Conservation (phyloP, 2,888 invertebrate genomes). For the Fragum whitleyi region DNA sequence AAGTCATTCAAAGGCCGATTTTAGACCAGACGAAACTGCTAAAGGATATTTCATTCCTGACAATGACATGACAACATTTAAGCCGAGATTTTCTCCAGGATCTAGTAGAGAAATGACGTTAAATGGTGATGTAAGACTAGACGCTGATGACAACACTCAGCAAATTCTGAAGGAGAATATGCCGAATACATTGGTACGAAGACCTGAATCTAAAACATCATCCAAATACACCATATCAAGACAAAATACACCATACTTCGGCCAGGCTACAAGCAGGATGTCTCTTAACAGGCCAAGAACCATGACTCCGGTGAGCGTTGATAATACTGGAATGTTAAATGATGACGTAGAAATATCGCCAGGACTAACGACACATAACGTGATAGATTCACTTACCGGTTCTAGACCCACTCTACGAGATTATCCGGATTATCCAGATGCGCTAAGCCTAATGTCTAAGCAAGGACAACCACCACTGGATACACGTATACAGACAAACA, state of each 20-base stretch:
- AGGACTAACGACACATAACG: neutral
- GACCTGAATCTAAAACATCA: neutral
- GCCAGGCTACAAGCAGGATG: too few relatives aligned
- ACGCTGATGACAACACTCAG: neutral
- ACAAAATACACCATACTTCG: too few relatives aligned
- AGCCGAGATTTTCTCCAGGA: neutral
- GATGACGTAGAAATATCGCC: neutral
- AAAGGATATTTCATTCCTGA: neutral
- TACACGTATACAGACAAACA: neutral
- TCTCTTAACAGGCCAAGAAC: neutral
- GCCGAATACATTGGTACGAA: neutral
- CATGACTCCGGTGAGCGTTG: neutral
- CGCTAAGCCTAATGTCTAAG: neutral
- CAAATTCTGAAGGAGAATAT: neutral
- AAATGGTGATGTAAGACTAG: neutral
- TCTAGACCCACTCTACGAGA: neutral
- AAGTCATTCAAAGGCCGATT: neutral
- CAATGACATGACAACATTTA: neutral
- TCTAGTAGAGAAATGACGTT: too few relatives aligned
- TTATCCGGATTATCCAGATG: slow-evolving; percentile 3
- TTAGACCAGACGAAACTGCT: neutral
- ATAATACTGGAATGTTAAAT: neutral
- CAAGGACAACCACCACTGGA: neutral
- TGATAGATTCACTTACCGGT: neutral
- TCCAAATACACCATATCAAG: neutral